Evolutionary conservation across 2,113 vertebrate genomes (phyloP), one percentile per base, ranked within the genome.

Genomic region (Dinomys branickii): DNA sequence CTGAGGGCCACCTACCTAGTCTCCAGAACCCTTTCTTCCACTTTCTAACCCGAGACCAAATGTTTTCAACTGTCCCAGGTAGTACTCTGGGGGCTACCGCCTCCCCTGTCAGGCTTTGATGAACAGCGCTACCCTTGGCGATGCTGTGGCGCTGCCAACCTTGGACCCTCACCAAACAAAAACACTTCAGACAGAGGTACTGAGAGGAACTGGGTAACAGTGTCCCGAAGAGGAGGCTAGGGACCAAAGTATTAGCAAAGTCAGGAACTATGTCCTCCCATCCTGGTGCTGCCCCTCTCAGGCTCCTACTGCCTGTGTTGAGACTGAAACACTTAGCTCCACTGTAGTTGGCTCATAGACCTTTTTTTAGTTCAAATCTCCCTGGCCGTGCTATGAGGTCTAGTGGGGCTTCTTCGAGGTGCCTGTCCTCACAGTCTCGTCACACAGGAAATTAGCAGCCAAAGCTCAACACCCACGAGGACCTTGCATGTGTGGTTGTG

Each of bases 401-500:
- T 3, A 13, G 54, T 0, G 0, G 7, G 59, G 26, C 41, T 19
- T 38, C 50, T 44, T 50, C 5, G 9, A 5, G 16, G 38, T 16
- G 5, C n/a, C 69, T 28, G 19, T 33, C 26, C 41, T 78, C 41
- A 3, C 35, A 1, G 38, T 26, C 56, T 41, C 20, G 17, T 24
- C 17, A 16, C 11, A 58, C 28, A 26, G 35, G 13, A 28, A 54
- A 44, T 38, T 4, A 30, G 7, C 44, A 54, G 20, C 56, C 65
- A 47, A 6, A 0, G 47, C 50, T 86, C 56, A n/a, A 14, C 38
- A 20, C 17, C 52, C 7, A 1, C 4, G 5, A 44, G 4, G 47
- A 69, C 44, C 65, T 28, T 0, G 33, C 1, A 0, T 1, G 5
- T 14, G 6, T 22, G 4, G 54, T 56, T 38, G 6, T 0, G 4